phyloP scores from a whole-genome alignment of 2,113 vertebrate genomes.

The Cathartes aura region DNA sequence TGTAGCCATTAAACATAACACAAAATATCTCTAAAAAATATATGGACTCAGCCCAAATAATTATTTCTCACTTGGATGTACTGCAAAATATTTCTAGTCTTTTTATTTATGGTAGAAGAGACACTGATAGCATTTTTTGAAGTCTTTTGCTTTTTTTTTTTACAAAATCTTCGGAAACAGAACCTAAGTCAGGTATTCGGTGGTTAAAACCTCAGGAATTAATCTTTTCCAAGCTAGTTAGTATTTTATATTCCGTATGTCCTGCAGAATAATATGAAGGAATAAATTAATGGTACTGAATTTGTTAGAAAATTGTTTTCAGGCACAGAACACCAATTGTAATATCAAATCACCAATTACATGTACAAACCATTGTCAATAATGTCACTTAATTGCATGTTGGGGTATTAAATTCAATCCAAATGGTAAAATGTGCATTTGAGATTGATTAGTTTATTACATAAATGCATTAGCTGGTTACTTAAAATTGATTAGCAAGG shows the following conservation, averaged over 20 bases:
- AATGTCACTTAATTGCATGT: conserved; percentile 29
- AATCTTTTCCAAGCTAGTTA: neutral
- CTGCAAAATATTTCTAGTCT: neutral
- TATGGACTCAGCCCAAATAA: neutral
- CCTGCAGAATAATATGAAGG: neutral
- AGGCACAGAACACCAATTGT: neutral
- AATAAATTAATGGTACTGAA: neutral
- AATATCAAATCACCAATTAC: conserved; percentile 53
- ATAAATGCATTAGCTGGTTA: conserved; percentile 49
- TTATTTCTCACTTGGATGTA: neutral
- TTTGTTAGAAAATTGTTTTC: conserved; percentile 40
- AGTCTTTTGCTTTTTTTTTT: neutral
- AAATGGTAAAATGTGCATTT: conserved; percentile 37
- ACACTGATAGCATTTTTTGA: neutral
- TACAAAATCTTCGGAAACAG: neutral
- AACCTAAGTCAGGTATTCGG: neutral
- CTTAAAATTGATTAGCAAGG: conserved; percentile 56
- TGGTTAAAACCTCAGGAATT: neutral
- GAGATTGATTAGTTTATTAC: conserved; percentile 64
- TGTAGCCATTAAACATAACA: neutral
- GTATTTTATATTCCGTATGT: neutral
- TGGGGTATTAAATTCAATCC: conserved; percentile 45
- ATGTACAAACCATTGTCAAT: conserved; percentile 20
- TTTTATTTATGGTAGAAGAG: neutral
- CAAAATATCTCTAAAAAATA: neutral